phyloP scores from a whole-genome alignment of 2,113 vertebrate genomes.

The Mola mola region DNA sequence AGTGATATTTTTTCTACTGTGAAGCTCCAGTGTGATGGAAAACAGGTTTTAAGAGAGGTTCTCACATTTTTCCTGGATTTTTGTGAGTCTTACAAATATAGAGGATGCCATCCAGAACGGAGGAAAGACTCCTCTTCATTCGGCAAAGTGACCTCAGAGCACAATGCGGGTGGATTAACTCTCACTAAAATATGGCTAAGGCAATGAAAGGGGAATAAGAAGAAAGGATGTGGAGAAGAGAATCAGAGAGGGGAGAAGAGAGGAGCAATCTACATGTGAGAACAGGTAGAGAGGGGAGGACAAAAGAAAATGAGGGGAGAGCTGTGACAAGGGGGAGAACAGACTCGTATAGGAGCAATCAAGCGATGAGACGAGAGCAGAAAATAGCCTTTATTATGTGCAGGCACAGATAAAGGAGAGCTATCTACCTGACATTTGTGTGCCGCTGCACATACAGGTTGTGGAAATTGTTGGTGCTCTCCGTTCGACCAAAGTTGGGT shows the following conservation, averaged over 20 bases:
- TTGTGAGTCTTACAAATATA: slow-evolving; percentile 7
- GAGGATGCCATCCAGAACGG: background rate
- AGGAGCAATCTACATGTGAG: slow-evolving; percentile 1
- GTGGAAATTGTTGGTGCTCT: slow-evolving; percentile 98
- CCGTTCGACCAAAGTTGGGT: slow-evolving; percentile 93
- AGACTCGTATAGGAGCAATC: slow-evolving; percentile 11
- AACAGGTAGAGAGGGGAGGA: background rate
- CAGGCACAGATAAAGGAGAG: background rate
- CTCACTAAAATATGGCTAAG: slow-evolving; percentile 38
- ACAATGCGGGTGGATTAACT: slow-evolving; percentile 53
- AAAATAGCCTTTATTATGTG: slow-evolving; percentile 24
- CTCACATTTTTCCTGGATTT: slow-evolving; percentile 43
- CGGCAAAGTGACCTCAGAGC: slow-evolving; percentile 51
- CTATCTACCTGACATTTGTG: slow-evolving; percentile 93
- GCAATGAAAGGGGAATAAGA: slow-evolving; percentile 8
- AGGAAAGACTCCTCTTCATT: slow-evolving; percentile 22
- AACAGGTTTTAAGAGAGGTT: slow-evolving; percentile 33
- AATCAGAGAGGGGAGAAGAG: slow-evolving; percentile 6
- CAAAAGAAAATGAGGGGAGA: slow-evolving; percentile 4
- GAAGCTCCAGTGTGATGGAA: slow-evolving; percentile 36
- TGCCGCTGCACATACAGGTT: slow-evolving; percentile 98
- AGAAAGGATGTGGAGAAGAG: background rate
- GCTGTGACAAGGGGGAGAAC: slow-evolving; percentile 14
- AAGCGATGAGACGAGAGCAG: slow-evolving; percentile 22
- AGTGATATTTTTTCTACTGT: slow-evolving; percentile 16